Evolutionary conservation across 2,113 vertebrate genomes (phyloP), one percentile per base, ranked within the genome.

Genomic region (cat (Felis catus)): DNA sequence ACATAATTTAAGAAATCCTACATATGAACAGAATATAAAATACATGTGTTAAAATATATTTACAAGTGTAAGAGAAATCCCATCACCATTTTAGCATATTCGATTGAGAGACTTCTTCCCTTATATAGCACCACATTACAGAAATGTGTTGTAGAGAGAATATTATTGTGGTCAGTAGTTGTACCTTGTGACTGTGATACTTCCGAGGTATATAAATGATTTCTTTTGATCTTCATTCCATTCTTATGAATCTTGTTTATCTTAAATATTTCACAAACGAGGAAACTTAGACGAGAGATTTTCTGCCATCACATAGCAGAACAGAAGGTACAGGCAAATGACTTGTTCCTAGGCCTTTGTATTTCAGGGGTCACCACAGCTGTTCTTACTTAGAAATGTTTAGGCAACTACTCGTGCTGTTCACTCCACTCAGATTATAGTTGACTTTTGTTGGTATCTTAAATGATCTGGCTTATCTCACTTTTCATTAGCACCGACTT

Each of bases 231-330:
- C 12, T 31, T 66, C 31, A 87, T 15, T 25, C 16, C 15, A 53
- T 68, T 82, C 31, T 53, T n/a, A 39, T 9, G 9, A 92, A 29
- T 18, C 66, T 58, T 15, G 3, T 10, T 45, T 39, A 51, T 71
- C 5, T 53, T 68, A 39, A 78, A 31, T 76, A 83, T 58, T 58
- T 83, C 39, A 61, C 21, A 95, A 45, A 33, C 13, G 10, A 68
- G 68, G 39, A 94, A 73, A 84, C 7, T 61, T 29, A 85, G 71
- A 70, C 15, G 73, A 86, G 48, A 92, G 21, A 39, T 79, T 87
- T 33, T 53, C 48, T 0, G 2, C 48, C 21, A 25, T 70, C 92
- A 71, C 29, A 41, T 4, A 18, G 8, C 13, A 10, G 9, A 68
- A 55, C 4, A 6, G 23, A 55, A 23, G n/a, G 25, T 8, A 55